Base-by-base conservation (phyloP, 2,888 invertebrate species). In the Zaprionus lineosus region DNA sequence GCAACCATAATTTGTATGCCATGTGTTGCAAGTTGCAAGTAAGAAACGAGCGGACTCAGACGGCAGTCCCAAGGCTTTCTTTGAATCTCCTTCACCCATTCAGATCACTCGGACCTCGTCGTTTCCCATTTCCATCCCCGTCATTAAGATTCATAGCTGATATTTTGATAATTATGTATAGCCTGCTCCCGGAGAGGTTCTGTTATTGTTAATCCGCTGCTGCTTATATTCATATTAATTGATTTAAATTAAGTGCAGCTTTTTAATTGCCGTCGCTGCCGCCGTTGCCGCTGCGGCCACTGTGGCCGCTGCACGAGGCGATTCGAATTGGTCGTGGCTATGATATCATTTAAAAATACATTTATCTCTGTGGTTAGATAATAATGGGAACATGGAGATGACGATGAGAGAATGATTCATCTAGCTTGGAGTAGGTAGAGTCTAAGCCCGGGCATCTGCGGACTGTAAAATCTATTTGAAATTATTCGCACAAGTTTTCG, bases 91-190 rank as follows among this genome's bases (percentile, higher is more conserved):
- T 26, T 33, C 26, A 19, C 12, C 2, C 39, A 26, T 8, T 24
- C 6, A 8, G n/a, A 2, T 7, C n/a, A 3, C 24, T 7, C n/a
- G 1, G 6, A 24, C 24, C n/a, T n/a, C n/a, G n/a, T n/a, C n/a
- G n/a, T n/a, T n/a, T n/a, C n/a, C n/a, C n/a, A n/a, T 24, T 24
- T 4, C 24, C 24, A 24, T n/a, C 24, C 24, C 3, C 19, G 3
- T 5, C 1, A 24, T 4, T 8, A 8, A 24, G 6, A 24, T 21
- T 26, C 15, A 33, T 24, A 26, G 18, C 33, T 34, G 40, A 48
- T 57, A 31, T 58, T 44, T 53, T 31, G 29, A 52, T 64, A 57
- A 55, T 52, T 63, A 48, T 44, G 39, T 24, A 24, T 24, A 15
- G 11, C 33, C 29, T 43, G 9, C 47, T 36, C 37, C 21, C 33